Evolutionary conservation across 2,797 vertebrate species (phyloP).

Genomic region (Varecia variegata): DNA sequence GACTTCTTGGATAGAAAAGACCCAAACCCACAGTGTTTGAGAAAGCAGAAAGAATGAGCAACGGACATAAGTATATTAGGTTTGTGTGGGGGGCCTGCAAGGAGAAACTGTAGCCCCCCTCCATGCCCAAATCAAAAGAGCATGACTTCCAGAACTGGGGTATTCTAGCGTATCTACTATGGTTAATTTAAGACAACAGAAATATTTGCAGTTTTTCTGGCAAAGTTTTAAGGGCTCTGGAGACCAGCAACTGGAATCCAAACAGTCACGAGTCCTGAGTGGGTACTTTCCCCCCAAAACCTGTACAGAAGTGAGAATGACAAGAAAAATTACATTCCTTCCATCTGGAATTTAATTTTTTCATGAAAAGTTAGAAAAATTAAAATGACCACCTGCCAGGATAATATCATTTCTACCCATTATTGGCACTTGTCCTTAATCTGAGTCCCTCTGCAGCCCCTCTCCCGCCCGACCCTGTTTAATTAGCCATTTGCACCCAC

Average conservation of each 20-base stretch:
- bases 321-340: not conserved
- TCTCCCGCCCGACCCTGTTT: rapidly evolving
- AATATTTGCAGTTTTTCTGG: not conserved
- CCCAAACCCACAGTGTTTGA: not conserved
- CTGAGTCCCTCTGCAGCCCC: too few species aligned
- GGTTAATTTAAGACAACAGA: not conserved
- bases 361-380: not conserved
- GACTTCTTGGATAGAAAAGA: not conserved
- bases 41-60: not conserved
- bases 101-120: not conserved
- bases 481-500: not conserved
- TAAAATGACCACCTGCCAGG: not conserved
- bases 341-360: not conserved
- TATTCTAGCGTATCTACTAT: rapidly evolving
- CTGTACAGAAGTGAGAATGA: not conserved
- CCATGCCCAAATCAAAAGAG: not conserved
- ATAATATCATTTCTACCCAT: not conserved
- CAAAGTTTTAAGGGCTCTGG: not conserved
- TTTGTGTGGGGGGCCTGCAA: rapidly evolving
- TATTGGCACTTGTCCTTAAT: not conserved
- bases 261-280: not conserved
- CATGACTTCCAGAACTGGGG: rapidly evolving
- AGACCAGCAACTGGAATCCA: not conserved
- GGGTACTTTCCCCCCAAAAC: not conserved
- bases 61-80: rapidly evolving